phyloP scores from a whole-genome alignment of 2,797 vertebrate species.

The Merluccius polli region DNA sequence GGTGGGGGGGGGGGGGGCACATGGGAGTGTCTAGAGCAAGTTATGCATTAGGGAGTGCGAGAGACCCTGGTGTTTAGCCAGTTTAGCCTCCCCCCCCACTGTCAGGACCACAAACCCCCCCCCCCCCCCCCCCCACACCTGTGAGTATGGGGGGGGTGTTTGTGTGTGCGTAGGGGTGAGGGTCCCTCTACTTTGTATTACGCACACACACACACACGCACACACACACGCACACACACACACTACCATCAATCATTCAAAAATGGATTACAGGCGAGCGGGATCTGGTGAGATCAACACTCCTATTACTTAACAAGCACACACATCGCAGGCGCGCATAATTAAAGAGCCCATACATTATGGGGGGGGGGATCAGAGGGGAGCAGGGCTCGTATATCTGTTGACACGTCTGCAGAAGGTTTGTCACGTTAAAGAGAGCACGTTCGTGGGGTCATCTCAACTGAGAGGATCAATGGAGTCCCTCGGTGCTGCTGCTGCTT shows the following conservation, averaged over 20 bases:
- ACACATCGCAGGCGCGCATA: background rate
- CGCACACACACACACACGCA: too few relatives aligned
- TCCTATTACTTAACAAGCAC: conserved; percentile 10
- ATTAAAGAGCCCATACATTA: background rate
- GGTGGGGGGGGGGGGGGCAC: background rate
- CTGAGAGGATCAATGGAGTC: too few relatives aligned
- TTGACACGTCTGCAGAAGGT: background rate
- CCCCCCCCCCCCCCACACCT: too few relatives aligned
- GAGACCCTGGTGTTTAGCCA: conserved; percentile 49
- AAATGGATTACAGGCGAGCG: conserved; percentile 18
- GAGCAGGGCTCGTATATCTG: background rate
- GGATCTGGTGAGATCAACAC: conserved; percentile 36
- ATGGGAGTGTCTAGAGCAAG: conserved; percentile 21
- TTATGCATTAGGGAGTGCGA: conserved; percentile 2
- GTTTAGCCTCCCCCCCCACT: too few relatives aligned
- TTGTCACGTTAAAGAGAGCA: too few relatives aligned
- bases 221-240: conserved; percentile 16
- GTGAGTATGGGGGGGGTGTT: too few relatives aligned
- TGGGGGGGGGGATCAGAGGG: background rate
- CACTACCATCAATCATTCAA: conserved; percentile 35
- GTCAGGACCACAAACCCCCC: too few relatives aligned
- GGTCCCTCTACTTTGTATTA: too few relatives aligned
- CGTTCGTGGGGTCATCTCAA: too few relatives aligned
- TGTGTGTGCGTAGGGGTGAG: conserved; percentile 15
- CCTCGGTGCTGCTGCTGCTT: too few relatives aligned